Conservation (phyloP, 2,113 vertebrate species). For the Pollimyrus isidori region DNA sequence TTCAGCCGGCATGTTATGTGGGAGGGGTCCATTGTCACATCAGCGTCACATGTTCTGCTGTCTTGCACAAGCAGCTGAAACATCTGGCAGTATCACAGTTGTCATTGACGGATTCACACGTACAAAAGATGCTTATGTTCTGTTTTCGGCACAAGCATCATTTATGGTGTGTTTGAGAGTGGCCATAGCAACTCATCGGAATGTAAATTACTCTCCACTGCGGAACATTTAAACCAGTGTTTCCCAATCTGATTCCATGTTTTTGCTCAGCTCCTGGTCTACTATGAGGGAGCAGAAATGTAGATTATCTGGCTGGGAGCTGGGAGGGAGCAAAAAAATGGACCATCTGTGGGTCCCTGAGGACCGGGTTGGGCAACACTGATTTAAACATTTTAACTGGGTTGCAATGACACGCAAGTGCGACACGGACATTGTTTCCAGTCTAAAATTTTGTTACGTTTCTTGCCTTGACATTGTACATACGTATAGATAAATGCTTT, state of each 20-base stretch:
- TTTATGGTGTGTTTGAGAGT: not conserved
- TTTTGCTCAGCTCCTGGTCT: not conserved
- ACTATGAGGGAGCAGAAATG: not conserved
- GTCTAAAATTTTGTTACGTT: not conserved
- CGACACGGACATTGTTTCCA: not conserved
- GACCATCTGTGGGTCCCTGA: not conserved
- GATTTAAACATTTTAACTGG: not conserved
- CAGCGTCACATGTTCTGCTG: not conserved
- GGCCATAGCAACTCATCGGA: not conserved
- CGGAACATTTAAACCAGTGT: not conserved
- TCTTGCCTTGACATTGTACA: not conserved
- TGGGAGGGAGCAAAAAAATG: not conserved
- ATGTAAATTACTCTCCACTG: not conserved
- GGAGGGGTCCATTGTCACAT: not conserved
- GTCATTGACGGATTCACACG: not conserved
- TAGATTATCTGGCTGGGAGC: not conserved
- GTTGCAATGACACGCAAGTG: not conserved
- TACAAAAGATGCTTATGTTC: not conserved
- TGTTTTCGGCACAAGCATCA: not conserved
- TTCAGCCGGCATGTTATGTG: not conserved
- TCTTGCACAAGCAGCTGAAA: not conserved
- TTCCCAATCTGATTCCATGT: not conserved
- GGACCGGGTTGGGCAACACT: not conserved
- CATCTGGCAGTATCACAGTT: not conserved
- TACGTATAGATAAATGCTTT: not conserved